Evolutionary conservation across 2,113 vertebrate species (phyloP).

Genomic region (Apus apus): DNA sequence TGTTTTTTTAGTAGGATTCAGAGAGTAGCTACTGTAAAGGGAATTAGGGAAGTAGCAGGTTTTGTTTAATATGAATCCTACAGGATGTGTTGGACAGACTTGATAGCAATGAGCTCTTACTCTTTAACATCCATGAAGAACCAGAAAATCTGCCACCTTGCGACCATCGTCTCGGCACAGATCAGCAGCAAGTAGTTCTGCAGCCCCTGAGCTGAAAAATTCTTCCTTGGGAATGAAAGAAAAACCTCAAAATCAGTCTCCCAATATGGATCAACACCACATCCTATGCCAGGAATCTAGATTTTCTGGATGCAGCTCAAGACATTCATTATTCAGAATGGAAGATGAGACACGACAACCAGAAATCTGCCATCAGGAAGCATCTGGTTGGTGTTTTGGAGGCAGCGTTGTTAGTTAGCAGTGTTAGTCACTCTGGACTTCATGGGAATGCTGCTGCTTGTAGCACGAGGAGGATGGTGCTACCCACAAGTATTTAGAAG

Average conservation of each 20-base stretch:
- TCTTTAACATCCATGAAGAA: background rate
- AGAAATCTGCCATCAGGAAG: background rate
- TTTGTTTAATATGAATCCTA: background rate
- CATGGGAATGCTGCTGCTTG: background rate
- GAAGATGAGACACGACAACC: background rate
- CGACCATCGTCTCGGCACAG: fast-evolving
- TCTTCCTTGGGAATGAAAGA: background rate
- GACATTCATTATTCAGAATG: background rate
- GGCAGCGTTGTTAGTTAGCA: background rate
- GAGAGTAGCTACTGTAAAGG: background rate
- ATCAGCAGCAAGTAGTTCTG: background rate
- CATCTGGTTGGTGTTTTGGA: background rate
- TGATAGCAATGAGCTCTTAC: background rate
- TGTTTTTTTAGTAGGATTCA: background rate
- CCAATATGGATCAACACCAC: background rate
- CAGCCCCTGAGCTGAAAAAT: background rate
- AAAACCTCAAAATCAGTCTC: background rate
- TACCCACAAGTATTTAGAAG: background rate
- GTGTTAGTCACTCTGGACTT: slow-evolving; percentile 4
- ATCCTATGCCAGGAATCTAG: background rate
- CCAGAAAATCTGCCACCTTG: background rate
- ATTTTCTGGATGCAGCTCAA: background rate
- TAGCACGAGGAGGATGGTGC: background rate
- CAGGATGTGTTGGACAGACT: background rate
- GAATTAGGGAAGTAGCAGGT: background rate